Evolutionary conservation across 2,888 invertebrate genomes (phyloP).

Genomic region (Drosophila recens): DNA sequence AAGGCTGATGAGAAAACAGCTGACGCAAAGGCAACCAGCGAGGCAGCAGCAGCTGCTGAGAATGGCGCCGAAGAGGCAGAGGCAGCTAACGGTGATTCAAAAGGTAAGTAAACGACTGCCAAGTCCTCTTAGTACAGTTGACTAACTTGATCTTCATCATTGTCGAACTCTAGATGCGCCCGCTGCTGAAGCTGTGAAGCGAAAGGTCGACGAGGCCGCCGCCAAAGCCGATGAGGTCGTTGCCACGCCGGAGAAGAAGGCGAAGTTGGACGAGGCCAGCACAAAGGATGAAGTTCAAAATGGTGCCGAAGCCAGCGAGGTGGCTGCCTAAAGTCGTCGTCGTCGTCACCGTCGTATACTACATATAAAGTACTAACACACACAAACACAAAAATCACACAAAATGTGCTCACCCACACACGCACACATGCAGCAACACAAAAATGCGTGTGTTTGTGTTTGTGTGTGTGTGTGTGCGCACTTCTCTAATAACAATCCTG

Average conservation of each 20-base stretch:
- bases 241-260: conserved; percentile 85
- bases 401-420: conserved; percentile 41
- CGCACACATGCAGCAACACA: conserved; percentile 12
- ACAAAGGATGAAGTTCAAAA: conserved; percentile 85
- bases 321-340: conserved; percentile 83
- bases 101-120: conserved; percentile 68
- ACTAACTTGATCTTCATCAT: background rate
- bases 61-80: conserved; percentile 78
- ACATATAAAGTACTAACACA: conserved; percentile 75
- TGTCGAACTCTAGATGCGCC: conserved; percentile 75
- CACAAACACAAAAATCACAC: conserved; percentile 42
- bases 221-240: conserved; percentile 83
- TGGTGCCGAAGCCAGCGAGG: conserved; percentile 85
- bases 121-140: background rate
- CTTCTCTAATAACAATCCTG: conserved; percentile 71
- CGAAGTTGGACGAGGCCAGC: conserved; percentile 84
- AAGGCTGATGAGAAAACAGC: conserved; percentile 63
- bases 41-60: conserved; percentile 71
- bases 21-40: conserved; percentile 76
- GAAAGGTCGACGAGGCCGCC: conserved; percentile 83
- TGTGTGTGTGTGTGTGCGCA: conserved; percentile 32
- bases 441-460: conserved; percentile 2
- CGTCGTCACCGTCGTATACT: conserved; percentile 53
- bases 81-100: conserved; percentile 84
- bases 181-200: conserved; percentile 84